phyloP scores from a whole-genome alignment of 2,888 invertebrate species.

The Cephus sareptanus region DNA sequence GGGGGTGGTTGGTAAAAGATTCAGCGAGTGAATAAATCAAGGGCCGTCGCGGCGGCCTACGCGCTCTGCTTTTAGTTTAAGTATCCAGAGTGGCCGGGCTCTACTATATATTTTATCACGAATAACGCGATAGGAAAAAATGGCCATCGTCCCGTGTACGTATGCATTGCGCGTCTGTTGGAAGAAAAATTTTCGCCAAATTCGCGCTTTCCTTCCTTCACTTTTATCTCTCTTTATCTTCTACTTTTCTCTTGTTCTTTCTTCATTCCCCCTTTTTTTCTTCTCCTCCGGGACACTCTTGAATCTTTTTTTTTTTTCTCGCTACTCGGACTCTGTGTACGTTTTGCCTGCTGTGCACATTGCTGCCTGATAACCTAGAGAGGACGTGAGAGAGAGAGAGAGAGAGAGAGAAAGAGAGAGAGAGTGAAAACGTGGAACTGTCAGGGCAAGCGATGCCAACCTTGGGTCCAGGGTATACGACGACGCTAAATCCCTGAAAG shows the following conservation, averaged over 20 bases:
- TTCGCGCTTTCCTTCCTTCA: background rate
- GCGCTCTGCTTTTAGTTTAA: constrained; percentile 49
- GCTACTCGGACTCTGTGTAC: background rate
- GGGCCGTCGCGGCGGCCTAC: constrained; percentile 44
- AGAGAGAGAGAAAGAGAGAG: too few relatives aligned
- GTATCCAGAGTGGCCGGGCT: constrained; percentile 43
- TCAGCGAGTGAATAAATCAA: constrained; percentile 62
- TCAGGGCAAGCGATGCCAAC: background rate
- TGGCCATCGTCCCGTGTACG: background rate
- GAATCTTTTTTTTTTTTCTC: background rate
- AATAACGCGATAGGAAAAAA: constrained; percentile 39
- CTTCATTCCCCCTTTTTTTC: background rate
- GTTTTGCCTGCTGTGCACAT: background rate
- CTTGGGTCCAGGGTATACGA: background rate
- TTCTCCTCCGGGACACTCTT: background rate
- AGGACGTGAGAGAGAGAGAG: too few relatives aligned
- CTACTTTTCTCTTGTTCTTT: background rate
- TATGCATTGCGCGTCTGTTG: background rate
- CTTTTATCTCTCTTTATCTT: background rate
- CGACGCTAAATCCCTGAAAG: background rate
- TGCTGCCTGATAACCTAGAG: background rate
- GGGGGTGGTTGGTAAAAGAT: constrained; percentile 50
- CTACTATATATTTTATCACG: constrained; percentile 36
- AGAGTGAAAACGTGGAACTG: background rate
- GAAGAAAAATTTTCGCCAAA: background rate